Base-by-base conservation (phyloP, 1,140 invertebrate species). In the Agrypnia vestita region DNA sequence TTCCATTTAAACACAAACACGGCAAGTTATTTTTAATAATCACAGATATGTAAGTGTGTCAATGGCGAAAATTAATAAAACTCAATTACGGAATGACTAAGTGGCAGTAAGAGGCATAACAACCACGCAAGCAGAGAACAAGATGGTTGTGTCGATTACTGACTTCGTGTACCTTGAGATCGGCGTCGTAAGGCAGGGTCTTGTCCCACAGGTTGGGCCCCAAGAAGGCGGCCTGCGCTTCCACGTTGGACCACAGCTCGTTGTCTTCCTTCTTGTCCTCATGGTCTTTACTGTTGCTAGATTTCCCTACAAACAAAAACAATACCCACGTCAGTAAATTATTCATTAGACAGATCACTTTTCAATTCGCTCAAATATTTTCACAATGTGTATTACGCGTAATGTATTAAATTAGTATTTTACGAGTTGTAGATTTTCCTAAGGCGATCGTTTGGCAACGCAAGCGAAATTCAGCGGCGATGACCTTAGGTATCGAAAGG, bases 151-250 rank as follows among this genome's bases (percentile, higher is more conserved):
- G 82, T 84, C 85, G 86, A 86, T 89, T 90, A 91, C 90, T 91
- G 90, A 91, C 90, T 91, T 91, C 89, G 89, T 92, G 92, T 94
- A 98, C 95, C 93, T 98, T 98, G 91, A 98, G 95, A 92, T 97
- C 96, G 87, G 94, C 93, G 90, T 97, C 95, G 86, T 96, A 97
- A 84, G 95, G 94, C 84, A 95, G 88, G 81, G 95, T 96, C 90
- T 97, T 97, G 89, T 98, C 96, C 97, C 97, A 98, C 43, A 98
- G 90, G 87, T 96, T 97, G 59, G 97, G 97, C 59, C 97, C 97
- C 78, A 98, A 92, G 90, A 98, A 98, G 85, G 97, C 97, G 71
- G 96, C 94, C 86, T 97, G 95, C 84, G 95, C 95, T 90, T 97
- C 96, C 84, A 95, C 93, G 86, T 93, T 94, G n/a, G 79, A 75